Evolutionary conservation across 2,797 vertebrate genomes (phyloP).

Genomic region (Pangasius larnaudii): DNA sequence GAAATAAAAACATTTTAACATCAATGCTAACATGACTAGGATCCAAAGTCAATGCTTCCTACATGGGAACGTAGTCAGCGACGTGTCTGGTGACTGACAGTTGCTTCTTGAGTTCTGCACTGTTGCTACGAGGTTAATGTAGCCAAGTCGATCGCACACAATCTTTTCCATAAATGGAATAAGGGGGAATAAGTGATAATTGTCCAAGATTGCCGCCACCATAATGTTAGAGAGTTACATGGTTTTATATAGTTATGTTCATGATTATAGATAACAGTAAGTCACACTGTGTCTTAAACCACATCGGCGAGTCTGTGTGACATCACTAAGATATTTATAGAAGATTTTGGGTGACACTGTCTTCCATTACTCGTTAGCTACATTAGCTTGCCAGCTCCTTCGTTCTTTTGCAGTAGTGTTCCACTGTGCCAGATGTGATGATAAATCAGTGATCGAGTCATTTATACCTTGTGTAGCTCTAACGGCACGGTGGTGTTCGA

Average conservation of each 20-base stretch:
- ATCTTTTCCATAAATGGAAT: neutral
- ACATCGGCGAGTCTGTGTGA: neutral
- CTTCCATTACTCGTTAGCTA: neutral
- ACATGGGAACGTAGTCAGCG: neutral
- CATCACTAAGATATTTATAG: neutral
- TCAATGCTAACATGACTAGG: neutral
- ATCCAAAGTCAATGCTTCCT: neutral
- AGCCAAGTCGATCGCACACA: neutral
- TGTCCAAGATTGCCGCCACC: neutral
- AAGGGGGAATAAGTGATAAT: neutral
- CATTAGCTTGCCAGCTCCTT: neutral
- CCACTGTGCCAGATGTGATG: neutral
- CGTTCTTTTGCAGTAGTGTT: neutral
- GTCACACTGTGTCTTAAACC: neutral
- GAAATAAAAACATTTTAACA: neutral
- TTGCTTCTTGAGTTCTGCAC: neutral
- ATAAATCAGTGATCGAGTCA: neutral
- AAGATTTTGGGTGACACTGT: neutral
- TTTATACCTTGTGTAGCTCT: slow-evolving; percentile 89
- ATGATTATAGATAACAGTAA: neutral
- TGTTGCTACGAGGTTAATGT: neutral
- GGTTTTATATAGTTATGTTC: neutral
- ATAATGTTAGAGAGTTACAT: neutral
- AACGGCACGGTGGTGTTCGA: slow-evolving; percentile 77
- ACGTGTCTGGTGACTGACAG: neutral